Evolutionary conservation across 2,113 vertebrate species (phyloP).

Genomic region (Peromyscus polionotus): DNA sequence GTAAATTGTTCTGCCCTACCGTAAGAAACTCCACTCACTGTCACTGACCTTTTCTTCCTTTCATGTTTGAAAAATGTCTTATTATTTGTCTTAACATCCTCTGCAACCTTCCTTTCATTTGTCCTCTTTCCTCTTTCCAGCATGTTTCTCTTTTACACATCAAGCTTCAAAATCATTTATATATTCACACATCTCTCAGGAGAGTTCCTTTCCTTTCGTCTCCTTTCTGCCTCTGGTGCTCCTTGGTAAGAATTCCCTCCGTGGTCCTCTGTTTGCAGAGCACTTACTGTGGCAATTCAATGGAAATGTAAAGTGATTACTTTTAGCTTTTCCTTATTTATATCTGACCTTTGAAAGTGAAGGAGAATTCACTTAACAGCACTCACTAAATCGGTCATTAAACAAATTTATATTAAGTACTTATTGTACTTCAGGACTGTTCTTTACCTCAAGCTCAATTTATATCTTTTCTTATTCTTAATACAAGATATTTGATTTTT

Average conservation of each 20-base stretch:
- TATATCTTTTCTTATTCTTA: background rate
- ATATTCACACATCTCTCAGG: constrained; percentile 53
- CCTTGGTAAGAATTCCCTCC: background rate
- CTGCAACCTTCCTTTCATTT: constrained; percentile 80
- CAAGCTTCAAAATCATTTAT: constrained; percentile 41
- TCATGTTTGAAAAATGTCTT: constrained; percentile 76
- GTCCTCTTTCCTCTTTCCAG: constrained; percentile 67
- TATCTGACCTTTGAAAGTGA: constrained; percentile 19
- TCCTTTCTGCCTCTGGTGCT: background rate
- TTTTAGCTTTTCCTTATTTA: constrained; percentile 35
- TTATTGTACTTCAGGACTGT: background rate
- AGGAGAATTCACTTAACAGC: background rate
- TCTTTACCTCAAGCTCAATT: background rate
- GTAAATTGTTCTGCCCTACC: constrained; percentile 83
- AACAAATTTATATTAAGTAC: background rate
- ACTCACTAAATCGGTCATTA: constrained; percentile 1
- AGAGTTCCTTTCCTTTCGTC: background rate
- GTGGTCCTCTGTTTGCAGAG: background rate
- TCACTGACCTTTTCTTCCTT: constrained; percentile 82
- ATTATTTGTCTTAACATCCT: constrained; percentile 83
- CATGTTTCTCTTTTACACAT: constrained; percentile 59
- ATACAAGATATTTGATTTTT: background rate
- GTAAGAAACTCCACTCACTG: constrained; percentile 82
- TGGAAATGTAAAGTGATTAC: constrained; percentile 18
- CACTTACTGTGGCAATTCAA: background rate